phyloP scores from a whole-genome alignment of 1,140 invertebrate species.

The Euschistus heros region DNA sequence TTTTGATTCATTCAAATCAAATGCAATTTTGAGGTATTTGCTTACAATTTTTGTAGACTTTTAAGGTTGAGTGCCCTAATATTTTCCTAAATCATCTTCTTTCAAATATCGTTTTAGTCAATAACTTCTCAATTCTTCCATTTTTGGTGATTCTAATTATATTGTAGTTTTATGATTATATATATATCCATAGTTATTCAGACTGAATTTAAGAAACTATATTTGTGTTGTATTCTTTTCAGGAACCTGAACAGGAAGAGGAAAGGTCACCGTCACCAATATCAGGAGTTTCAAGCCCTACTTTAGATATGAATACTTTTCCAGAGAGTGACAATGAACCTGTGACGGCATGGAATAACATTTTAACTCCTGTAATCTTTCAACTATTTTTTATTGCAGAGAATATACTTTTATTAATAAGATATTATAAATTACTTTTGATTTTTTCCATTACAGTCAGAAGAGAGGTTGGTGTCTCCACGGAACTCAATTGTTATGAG shows the following conservation, averaged over 20 bases:
- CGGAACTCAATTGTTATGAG: conserved; percentile 47
- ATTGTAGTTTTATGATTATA: no score
- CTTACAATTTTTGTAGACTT: no score
- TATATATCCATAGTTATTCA: no score
- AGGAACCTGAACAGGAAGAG: conserved; percentile 17
- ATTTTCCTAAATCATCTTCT: no score
- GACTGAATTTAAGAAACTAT: no score
- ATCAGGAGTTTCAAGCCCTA: conserved; percentile 35
- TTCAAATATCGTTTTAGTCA: no score
- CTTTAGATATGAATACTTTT: conserved; percentile 44
- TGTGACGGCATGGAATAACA: conserved; percentile 28
- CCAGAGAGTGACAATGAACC: conserved; percentile 43
- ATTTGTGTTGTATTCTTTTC: no score
- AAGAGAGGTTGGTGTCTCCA: conserved; percentile 43
- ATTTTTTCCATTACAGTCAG: conserved; percentile 22
- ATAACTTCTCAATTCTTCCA: no score
- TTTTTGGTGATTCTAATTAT: no score
- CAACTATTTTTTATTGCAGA: background rate
- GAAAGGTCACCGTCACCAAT: conserved; percentile 36
- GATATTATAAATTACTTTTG: background rate
- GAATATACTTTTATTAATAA: background rate
- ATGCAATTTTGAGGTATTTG: no score
- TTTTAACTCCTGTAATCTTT: conserved; percentile 17
- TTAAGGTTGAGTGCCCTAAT: no score
- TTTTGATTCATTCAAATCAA: no score